Base-by-base conservation (phyloP, 37 sponge, comb jelly and placozoan genomes). In the Chondrosia reniformis region DNA sequence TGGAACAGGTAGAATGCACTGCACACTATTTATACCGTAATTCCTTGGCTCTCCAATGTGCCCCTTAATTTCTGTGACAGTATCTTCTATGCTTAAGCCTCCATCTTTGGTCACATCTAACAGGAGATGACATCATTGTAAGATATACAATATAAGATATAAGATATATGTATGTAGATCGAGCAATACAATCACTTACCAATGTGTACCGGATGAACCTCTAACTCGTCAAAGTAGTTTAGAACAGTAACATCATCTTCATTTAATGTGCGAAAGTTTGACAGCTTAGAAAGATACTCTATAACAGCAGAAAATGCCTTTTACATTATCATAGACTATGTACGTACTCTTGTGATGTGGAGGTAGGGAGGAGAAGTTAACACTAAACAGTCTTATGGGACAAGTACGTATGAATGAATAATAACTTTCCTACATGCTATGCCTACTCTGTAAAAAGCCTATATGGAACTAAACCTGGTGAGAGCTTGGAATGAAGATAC, bases 201-300 rank as follows among this genome's bases (percentile, higher is more conserved):
- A 55, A 89, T 75, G 64, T 74, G 78, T 30, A 74, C 66, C 28
- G 96, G 96, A 55, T 95, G 96, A 13, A 95, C 85, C 76, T 95
- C 96, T 62, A 89, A 77, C 85, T 95, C 96, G 74, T 95, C 96
- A 85, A 95, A 95, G 52, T 92, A 95, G 85, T 95, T 95, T 24
- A 91, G 62, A 17, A 95, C 96, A 61, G 96, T 95, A 2, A 40
- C 80, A 81, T 95, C 96, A 8, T 92, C 92, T 56, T 93, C 83
- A 66, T 95, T 95, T 30, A 76, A 64, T 1, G 46, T 62, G 13
- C 96, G 41, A 45, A 86, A 95, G 25, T 62, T 44, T 25, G 64
- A 57, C 58, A 95, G 77, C 30, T 89, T 67, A 30, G 79, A 22
- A 2, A 87, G 42, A 46, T 87, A 82, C 30, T 85, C 94, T 93